Evolutionary conservation across 2,113 vertebrate species (phyloP).

Genomic region (Trichechus manatus): DNA sequence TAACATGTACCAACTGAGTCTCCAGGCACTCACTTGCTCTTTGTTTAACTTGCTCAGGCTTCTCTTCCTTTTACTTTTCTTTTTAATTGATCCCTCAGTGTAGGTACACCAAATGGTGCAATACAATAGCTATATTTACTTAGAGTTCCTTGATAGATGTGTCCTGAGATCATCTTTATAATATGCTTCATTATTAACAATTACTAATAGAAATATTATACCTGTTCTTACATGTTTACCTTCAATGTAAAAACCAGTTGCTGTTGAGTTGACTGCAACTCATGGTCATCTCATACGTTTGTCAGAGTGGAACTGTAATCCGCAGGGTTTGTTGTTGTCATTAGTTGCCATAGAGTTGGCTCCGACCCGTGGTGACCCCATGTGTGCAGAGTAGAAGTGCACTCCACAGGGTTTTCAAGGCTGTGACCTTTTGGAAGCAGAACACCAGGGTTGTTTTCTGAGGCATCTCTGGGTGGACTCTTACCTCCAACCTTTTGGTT

Average conservation of each 20-base stretch:
- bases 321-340: neutral
- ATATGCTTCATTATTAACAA: neutral
- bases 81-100: neutral
- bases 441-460: neutral
- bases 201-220: neutral
- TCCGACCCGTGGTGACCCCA: no score
- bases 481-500: neutral
- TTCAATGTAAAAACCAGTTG: neutral
- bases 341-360: neutral
- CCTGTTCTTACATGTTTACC: neutral
- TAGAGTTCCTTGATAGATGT: neutral
- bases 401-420: neutral
- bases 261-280: neutral
- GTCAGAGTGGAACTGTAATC: neutral
- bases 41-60: neutral
- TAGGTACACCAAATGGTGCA: neutral
- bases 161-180: neutral
- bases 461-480: neutral
- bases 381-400: neutral
- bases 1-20: neutral
- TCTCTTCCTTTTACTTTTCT: neutral
- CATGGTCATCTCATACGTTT: neutral
- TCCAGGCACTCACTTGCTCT: neutral
- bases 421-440: neutral
- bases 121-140: neutral